These are phyloP conservation scores for Trogon melanurus DNA, from an alignment of 2,113 vertebrate species.

Conservation along the genomic window DNA sequence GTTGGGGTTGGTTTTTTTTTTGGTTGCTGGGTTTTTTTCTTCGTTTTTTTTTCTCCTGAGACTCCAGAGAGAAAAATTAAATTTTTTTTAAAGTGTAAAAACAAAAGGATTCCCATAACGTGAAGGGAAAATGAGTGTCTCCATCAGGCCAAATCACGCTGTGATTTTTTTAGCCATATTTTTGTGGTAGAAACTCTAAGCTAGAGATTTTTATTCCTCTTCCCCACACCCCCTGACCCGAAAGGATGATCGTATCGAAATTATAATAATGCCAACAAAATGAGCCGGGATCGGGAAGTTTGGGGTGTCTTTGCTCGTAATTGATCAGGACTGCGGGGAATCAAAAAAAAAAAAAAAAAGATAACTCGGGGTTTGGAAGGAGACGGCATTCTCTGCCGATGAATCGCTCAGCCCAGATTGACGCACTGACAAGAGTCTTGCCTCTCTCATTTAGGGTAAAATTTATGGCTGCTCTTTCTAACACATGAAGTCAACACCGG, in stretches of 20 bases:
- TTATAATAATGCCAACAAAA: not conserved
- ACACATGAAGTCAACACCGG: constrained; percentile 53
- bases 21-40: too few species aligned
- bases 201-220: not conserved
- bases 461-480: constrained; percentile 56
- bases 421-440: constrained; percentile 22
- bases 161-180: not conserved
- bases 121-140: not conserved
- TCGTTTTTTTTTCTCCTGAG: not conserved
- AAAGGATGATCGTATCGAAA: not conserved
- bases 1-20: not conserved
- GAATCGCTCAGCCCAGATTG: constrained; percentile 46
- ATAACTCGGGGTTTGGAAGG: constrained; percentile 51
- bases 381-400: constrained; percentile 40
- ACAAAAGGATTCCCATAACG: not conserved
- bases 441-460: constrained; percentile 49
- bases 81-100: not conserved
- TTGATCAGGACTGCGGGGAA: not conserved
- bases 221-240: not conserved
- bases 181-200: not conserved
- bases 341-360: not conserved
- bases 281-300: not conserved
- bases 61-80: not conserved
- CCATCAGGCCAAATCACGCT: not conserved
- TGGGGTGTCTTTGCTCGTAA: not conserved